Base-by-base conservation (phyloP, 1,140 invertebrate species). In the Tachypleus tridentatus region DNA sequence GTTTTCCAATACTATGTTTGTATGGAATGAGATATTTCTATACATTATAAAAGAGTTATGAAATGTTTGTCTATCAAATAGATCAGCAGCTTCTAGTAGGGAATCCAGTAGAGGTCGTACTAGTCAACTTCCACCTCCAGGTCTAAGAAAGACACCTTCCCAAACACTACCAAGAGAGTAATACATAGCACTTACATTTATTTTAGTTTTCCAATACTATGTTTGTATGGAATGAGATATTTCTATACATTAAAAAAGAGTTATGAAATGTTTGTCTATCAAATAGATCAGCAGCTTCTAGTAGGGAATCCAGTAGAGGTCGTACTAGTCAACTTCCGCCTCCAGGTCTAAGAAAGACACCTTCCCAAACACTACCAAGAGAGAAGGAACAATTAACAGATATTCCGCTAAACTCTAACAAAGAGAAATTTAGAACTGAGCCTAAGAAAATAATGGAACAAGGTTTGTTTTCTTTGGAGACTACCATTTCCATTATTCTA, bases 11-110 rank as follows among this genome's bases (percentile, higher is more conserved):
- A 29, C 29, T 29, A 29, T 29, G 2, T 29, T 29, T 29, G 29
- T 29, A 29, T 29, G 29, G 29, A 29, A 29, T 29, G 29, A 29
- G 29, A 29, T 29, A 29, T 29, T 1, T 29, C 2, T 29, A 70
- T 49, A 59, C 71, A 56, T 71, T 75, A 57, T 67, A 67, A 11
- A 78, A 78, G 61, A 75, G 76, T 76, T 77, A 66, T 47, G 4
- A 4, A n/a, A 48, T 49, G 29, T 65, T 4, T 53, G n/a, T 65
- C 2, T 60, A 51, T 7, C 57, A 52, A 64, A 56, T 68, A 76
- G 74, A 64, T 74, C 74, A 67, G 70, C 74, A 49, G 70, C 72
- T 51, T 67, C 74, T 4, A 71, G 70, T 62, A 64, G 69, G 62
- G 67, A 70, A 57, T 71, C 7, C 69, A 73, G 49, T 67, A 71